Conservation (phyloP, 2,797 vertebrate species). For the Muraenolepis orangiensis region DNA sequence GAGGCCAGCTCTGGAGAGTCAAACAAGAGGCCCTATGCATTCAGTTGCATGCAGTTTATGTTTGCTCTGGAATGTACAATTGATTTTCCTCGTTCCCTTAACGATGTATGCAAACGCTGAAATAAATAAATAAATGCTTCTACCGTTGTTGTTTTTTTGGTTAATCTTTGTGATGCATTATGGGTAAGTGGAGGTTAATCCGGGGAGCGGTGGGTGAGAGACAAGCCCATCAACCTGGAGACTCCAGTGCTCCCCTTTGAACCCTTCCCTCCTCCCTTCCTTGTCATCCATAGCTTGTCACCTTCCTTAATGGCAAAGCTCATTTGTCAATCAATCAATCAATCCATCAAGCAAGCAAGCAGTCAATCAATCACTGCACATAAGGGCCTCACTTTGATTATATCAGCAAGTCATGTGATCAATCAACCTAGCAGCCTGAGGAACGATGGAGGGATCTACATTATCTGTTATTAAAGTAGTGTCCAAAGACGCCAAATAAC, state of each 20-base stretch:
- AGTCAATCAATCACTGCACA: constrained; percentile 69
- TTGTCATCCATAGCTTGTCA: neutral
- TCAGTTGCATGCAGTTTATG: constrained; percentile 62
- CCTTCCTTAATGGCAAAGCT: constrained; percentile 51
- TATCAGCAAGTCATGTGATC: constrained; percentile 71
- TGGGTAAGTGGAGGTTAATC: constrained; percentile 74
- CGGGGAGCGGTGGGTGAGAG: constrained; percentile 57
- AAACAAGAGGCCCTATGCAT: constrained; percentile 58
- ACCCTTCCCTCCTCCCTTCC: constrained; percentile 14
- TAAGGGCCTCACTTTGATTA: constrained; percentile 72
- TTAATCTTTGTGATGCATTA: constrained; percentile 62
- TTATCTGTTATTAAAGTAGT: constrained; percentile 71
- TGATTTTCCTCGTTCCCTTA: constrained; percentile 63
- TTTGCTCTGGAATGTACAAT: constrained; percentile 66
- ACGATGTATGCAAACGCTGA: constrained; percentile 65
- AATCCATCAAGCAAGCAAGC: constrained; percentile 75
- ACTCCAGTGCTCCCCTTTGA: constrained; percentile 61
- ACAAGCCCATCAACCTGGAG: constrained; percentile 64
- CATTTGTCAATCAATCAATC: constrained; percentile 78
- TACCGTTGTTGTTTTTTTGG: constrained; percentile 44
- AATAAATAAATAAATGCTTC: constrained; percentile 47
- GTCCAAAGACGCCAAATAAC: constrained; percentile 62
- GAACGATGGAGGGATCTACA: constrained; percentile 70
- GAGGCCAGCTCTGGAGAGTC: constrained; percentile 65
- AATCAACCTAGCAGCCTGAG: constrained; percentile 69